phyloP scores from a whole-genome alignment of 2,797 vertebrate species.

The Ammospiza maritima region DNA sequence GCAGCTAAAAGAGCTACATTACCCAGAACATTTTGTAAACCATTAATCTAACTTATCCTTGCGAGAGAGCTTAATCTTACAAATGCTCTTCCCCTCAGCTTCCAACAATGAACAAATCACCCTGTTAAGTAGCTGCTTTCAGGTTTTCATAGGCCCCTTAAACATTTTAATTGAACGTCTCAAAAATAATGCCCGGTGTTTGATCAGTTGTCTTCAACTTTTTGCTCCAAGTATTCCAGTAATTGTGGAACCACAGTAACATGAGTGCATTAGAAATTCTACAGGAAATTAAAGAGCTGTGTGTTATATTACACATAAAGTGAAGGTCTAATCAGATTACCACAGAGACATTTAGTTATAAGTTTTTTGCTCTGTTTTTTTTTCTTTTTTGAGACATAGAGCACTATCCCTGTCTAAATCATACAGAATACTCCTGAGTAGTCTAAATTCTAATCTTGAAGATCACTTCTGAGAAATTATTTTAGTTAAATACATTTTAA shows the following conservation, averaged over 20 bases:
- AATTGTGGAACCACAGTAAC: neutral
- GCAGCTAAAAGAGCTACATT: slow-evolving; percentile 42
- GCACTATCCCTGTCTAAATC: neutral
- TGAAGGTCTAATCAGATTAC: neutral
- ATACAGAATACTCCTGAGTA: neutral
- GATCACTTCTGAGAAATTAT: neutral
- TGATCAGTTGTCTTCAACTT: neutral
- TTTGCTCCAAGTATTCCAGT: neutral
- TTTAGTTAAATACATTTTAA: neutral
- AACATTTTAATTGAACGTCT: neutral
- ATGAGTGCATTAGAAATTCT: neutral
- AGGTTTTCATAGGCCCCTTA: neutral
- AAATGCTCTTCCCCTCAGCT: neutral
- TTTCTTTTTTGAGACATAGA: neutral
- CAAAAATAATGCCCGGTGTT: neutral
- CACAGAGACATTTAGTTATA: neutral
- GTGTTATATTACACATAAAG: neutral
- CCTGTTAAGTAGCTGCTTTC: neutral
- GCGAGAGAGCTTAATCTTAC: slow-evolving; percentile 44
- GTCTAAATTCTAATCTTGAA: neutral
- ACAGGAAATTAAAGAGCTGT: neutral
- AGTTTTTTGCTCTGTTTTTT: neutral
- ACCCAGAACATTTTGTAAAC: slow-evolving; percentile 59
- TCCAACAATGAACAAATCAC: slow-evolving; percentile 6
- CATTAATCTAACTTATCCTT: slow-evolving; percentile 59